Percentiles rank a stretch among this genome's conserved stretches.
phyloP scores from a whole-genome alignment of 2,888 invertebrate species.

The Hololepta plana region DNA sequence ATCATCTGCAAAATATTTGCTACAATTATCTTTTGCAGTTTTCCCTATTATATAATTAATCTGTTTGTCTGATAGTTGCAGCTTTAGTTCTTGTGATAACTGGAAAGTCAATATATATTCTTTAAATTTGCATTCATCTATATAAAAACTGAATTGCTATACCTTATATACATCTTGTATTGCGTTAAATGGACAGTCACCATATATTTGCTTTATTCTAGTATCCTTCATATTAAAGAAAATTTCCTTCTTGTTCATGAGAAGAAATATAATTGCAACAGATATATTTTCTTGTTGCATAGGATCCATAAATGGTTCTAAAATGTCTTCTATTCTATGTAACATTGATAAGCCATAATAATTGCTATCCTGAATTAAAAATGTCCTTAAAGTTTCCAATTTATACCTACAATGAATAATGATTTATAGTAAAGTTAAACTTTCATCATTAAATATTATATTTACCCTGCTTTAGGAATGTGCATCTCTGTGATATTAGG shows the following conservation, averaged over 20 bases:
- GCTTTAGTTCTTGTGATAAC: slow-evolving; percentile 10
- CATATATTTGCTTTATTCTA: slow-evolving; percentile 11
- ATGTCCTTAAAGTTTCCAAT: slow-evolving; percentile 10
- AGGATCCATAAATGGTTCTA: slow-evolving; percentile 9
- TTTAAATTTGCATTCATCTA: too few species aligned
- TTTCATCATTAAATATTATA: not conserved
- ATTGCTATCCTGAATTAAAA: slow-evolving; percentile 11
- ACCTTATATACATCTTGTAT: slow-evolving; percentile 10
- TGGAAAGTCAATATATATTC: slow-evolving; percentile 7
- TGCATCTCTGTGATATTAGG: slow-evolving; percentile 4
- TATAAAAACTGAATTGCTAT: too few species aligned
- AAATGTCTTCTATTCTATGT: slow-evolving; percentile 8
- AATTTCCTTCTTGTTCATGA: slow-evolving; percentile 12
- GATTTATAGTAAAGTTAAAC: not conserved
- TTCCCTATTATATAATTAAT: slow-evolving; percentile 10
- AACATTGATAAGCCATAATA: slow-evolving; percentile 11
- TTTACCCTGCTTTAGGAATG: slow-evolving; percentile 7
- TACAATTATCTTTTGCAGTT: not conserved
- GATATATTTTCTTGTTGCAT: slow-evolving; percentile 7
- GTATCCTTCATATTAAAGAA: slow-evolving; percentile 11
- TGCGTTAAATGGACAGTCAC: slow-evolving; percentile 10
- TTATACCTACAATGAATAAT: slow-evolving; percentile 9
- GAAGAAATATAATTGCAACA: slow-evolving; percentile 11
- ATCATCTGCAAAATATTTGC: slow-evolving; percentile 6
- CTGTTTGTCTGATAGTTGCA: slow-evolving; percentile 11